Evolutionary conservation across 2,797 vertebrate genomes (phyloP).

Genomic region (Ibycter americanus): DNA sequence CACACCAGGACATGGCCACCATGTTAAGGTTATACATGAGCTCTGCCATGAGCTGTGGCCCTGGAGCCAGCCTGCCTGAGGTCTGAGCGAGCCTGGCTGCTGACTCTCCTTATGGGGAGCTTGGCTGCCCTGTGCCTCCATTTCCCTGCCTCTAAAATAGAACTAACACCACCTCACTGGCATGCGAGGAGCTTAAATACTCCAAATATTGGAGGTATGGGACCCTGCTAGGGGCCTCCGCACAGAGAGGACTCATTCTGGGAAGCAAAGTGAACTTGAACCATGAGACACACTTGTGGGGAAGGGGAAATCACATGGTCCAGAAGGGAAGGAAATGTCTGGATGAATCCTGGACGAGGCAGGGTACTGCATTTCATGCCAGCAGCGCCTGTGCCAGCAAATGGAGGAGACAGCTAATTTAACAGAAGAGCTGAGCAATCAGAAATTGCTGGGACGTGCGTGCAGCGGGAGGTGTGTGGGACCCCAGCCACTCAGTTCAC

Average conservation of each 20-base stretch:
- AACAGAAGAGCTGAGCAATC: slow-evolving; percentile 20
- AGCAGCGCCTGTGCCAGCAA: neutral
- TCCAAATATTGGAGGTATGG: slow-evolving; percentile 12
- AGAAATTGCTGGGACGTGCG: neutral
- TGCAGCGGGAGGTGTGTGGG: neutral
- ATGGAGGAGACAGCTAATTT: slow-evolving; percentile 29
- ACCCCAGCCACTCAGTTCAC: neutral
- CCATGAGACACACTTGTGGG: neutral
- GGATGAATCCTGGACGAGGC: slow-evolving; percentile 21
- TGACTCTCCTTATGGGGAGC: neutral
- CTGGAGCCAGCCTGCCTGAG: fast-evolving
- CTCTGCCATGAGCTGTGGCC: neutral
- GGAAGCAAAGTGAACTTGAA: slow-evolving; percentile 21
- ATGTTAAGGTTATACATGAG: neutral
- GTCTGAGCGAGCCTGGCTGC: neutral
- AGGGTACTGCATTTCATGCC: neutral
- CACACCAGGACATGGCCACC: fast-evolving
- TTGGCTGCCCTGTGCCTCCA: neutral
- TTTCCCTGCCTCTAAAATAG: neutral
- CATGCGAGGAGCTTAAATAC: neutral
- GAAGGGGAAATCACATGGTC: slow-evolving; percentile 23
- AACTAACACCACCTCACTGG: neutral
- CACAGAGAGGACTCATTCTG: neutral
- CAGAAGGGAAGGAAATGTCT: slow-evolving; percentile 58
- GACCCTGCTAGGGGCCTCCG: neutral